These are phyloP conservation scores for Cenopis cana DNA, from an alignment of 2,888 invertebrate genomes.

Conservation along the genomic window DNA sequence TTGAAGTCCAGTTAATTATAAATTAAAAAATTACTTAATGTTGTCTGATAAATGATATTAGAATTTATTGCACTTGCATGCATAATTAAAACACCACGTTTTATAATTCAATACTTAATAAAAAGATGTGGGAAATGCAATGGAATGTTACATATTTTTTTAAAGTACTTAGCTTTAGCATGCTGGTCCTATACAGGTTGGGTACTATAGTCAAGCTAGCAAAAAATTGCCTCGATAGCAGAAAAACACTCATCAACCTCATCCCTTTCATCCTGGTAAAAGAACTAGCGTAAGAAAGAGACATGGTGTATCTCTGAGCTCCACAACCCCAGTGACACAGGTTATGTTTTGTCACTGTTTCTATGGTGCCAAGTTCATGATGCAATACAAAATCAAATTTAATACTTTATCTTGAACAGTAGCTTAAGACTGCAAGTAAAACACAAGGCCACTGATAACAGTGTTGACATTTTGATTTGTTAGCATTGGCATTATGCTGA, in stretches of 20 bases:
- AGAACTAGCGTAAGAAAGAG: not conserved
- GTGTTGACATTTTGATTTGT: slow-evolving; percentile 30
- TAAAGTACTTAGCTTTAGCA: too few species aligned
- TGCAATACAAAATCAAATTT: not conserved
- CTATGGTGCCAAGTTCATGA: not conserved
- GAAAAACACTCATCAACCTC: not conserved
- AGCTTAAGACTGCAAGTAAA: slow-evolving; percentile 29
- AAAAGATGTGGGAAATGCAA: too few species aligned
- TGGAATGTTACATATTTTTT: too few species aligned
- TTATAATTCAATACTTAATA: too few species aligned
- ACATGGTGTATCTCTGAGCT: not conserved
- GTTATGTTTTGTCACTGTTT: not conserved
- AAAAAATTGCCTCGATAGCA: too few species aligned
- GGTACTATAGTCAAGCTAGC: not conserved
- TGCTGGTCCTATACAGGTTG: too few species aligned
- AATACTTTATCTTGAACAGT: slow-evolving; percentile 21
- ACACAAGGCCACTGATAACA: slow-evolving; percentile 36
- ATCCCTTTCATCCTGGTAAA: not conserved
- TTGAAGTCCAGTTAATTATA: too few species aligned
- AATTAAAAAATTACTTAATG: too few species aligned
- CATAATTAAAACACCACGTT: too few species aligned
- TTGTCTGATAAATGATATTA: too few species aligned
- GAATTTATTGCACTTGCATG: too few species aligned
- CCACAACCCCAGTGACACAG: not conserved
- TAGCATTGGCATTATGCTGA: slow-evolving; percentile 31